These are phyloP conservation scores for Entomobrya multifasciata DNA, from an alignment of 2,888 invertebrate species.

Conservation along the genomic window DNA sequence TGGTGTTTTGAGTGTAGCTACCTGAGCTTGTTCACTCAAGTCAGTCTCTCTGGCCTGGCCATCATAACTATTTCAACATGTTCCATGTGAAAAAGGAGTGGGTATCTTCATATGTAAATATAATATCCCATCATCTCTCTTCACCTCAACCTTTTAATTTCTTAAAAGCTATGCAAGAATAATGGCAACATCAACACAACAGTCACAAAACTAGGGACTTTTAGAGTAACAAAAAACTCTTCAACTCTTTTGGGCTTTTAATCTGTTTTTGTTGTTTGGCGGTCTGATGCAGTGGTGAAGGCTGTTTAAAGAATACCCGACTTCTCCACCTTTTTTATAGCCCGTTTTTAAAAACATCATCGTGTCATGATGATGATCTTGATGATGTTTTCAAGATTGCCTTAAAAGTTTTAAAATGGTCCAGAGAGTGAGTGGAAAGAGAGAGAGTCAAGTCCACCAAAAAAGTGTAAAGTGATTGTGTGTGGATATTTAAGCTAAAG, in stretches of 20 bases:
- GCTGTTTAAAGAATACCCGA: too few species aligned
- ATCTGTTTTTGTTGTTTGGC: slow-evolving; percentile 29
- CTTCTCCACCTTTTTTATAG: slow-evolving; percentile 34
- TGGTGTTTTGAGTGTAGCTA: neutral
- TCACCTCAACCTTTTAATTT: slow-evolving; percentile 59
- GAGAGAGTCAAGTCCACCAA: too few species aligned
- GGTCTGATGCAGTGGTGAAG: too few species aligned
- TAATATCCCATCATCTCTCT: slow-evolving; percentile 31
- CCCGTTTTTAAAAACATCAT: slow-evolving; percentile 35
- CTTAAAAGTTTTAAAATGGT: slow-evolving; percentile 60
- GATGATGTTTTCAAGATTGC: slow-evolving; percentile 48
- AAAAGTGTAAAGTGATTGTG: slow-evolving; percentile 23
- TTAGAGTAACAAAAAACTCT: slow-evolving; percentile 25
- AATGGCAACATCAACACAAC: slow-evolving; percentile 27
- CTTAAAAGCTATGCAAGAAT: slow-evolving; percentile 50
- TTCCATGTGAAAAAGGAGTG: neutral
- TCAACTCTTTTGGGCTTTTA: slow-evolving; percentile 16
- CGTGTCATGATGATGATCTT: too few species aligned
- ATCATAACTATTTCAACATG: slow-evolving; percentile 28
- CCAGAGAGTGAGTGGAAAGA: too few species aligned
- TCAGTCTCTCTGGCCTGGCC: too few species aligned
- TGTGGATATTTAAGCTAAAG: slow-evolving; percentile 41
- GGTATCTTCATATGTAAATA: neutral
- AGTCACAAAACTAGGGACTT: neutral
- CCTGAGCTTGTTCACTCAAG: neutral